phyloP scores from a whole-genome alignment of 2,797 vertebrate species.

The Syngnathus acus region DNA sequence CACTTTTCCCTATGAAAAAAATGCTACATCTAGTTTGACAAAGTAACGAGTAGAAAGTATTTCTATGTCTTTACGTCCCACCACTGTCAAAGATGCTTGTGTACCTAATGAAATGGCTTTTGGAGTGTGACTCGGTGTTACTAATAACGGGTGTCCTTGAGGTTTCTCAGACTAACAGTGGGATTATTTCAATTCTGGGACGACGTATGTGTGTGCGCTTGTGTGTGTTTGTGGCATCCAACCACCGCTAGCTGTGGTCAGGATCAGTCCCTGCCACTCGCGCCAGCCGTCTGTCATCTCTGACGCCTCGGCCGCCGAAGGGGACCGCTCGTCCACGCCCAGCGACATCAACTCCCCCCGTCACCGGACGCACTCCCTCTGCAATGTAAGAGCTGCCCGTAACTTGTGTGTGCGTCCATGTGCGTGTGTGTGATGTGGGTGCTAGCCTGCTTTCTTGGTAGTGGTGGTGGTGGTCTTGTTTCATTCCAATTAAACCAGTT shows the following conservation, averaged over 20 bases:
- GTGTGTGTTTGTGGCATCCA: slow-evolving; percentile 1
- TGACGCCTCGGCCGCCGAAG: slow-evolving; percentile 86
- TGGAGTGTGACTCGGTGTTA: neutral
- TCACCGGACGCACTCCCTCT: slow-evolving; percentile 96
- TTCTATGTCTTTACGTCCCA: neutral
- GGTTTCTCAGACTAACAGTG: slow-evolving; percentile 47
- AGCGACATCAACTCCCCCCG: slow-evolving; percentile 98
- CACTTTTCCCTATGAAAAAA: too few species aligned
- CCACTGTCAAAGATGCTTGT: neutral
- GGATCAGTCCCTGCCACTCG: slow-evolving; percentile 93
- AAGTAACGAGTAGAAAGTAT: neutral
- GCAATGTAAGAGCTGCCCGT: slow-evolving; percentile 88
- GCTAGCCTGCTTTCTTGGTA: neutral
- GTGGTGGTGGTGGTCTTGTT: neutral
- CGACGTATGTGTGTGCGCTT: slow-evolving; percentile 10
- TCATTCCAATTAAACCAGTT: neutral
- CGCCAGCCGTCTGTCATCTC: slow-evolving; percentile 94
- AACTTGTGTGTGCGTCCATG: slow-evolving; percentile 3
- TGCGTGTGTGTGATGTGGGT: neutral
- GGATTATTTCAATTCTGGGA: slow-evolving; percentile 23
- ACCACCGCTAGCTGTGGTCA: slow-evolving; percentile 73
- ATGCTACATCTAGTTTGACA: too few species aligned
- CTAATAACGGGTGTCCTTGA: slow-evolving; percentile 46
- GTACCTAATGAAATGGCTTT: slow-evolving; percentile 4
- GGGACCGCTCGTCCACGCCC: slow-evolving; percentile 89